Evolutionary conservation across 2,113 vertebrate species (phyloP).

Genomic region (Phylloscopus trochiloides): DNA sequence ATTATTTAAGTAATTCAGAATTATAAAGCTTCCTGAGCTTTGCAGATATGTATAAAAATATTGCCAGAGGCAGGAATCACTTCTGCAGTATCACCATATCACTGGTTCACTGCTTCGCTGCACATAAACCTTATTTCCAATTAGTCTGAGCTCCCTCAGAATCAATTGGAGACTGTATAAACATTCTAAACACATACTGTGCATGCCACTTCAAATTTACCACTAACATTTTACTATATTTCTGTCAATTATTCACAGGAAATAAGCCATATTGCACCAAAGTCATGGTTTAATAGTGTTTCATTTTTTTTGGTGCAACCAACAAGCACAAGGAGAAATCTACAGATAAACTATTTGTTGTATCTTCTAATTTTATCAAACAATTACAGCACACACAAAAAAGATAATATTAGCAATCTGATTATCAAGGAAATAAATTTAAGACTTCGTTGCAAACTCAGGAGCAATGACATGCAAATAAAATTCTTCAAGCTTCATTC

Average conservation of each 20-base stretch:
- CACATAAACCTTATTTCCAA: conserved; percentile 66
- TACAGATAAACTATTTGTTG: not conserved
- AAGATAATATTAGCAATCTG: not conserved
- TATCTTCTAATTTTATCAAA: conserved; percentile 15
- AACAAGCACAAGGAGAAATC: not conserved
- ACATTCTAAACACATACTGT: conserved; percentile 61
- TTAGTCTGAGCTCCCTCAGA: conserved; percentile 48
- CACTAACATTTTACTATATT: conserved; percentile 34
- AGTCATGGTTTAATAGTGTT: not conserved
- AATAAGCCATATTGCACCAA: not conserved
- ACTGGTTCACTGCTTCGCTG: not conserved
- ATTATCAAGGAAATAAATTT: not conserved
- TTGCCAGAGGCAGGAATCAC: not conserved
- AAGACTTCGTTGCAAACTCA: not conserved
- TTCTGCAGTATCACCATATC: conserved; percentile 35
- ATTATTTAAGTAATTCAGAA: conserved; percentile 62
- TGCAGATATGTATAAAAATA: conserved; percentile 33
- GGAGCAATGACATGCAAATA: not conserved
- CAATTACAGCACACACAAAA: not conserved
- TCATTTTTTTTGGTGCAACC: not conserved
- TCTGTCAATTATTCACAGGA: conserved; percentile 52
- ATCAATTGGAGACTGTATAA: conserved; percentile 40
- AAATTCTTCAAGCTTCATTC: not conserved
- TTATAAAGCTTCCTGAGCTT: conserved; percentile 47
- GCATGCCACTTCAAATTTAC: conserved; percentile 63